Percentiles rank a stretch among this genome's conserved stretches.
phyloP scores from a whole-genome alignment of 2,113 vertebrate species.

The Rhizomys pruinosus region DNA sequence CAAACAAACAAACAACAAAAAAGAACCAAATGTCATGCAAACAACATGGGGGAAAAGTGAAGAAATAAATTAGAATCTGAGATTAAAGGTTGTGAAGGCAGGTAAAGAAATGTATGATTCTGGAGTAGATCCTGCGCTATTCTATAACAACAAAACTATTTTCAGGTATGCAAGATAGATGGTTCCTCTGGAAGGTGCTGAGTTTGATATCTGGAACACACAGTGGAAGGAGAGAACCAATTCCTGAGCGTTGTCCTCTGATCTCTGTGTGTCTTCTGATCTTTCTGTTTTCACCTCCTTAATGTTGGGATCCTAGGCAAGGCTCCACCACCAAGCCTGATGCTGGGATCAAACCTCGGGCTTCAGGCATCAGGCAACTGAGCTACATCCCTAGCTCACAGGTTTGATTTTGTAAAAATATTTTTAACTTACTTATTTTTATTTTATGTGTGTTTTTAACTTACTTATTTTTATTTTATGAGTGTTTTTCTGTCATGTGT shows the following conservation, averaged over 20 bases:
- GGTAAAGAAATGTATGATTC: not conserved
- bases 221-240: not conserved
- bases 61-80: not conserved
- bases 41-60: not conserved
- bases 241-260: not conserved
- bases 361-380: not conserved
- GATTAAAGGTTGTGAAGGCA: constrained; percentile 1
- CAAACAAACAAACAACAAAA: too few species aligned
- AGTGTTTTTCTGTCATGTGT: too few species aligned
- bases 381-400: not conserved
- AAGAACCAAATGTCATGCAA: not conserved
- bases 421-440: too few species aligned
- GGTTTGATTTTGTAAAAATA: not conserved
- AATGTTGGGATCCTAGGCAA: not conserved
- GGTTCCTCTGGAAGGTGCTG: accelerated
- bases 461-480: too few species aligned
- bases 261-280: not conserved
- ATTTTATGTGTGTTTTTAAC: too few species aligned
- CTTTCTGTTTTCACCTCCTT: not conserved
- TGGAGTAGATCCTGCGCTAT: not conserved
- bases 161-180: too few species aligned
- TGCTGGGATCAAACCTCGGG: not conserved
- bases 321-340: not conserved
- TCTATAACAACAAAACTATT: not conserved
- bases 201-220: not conserved